phyloP scores from a whole-genome alignment of 2,888 invertebrate species.

The Drosophila percnosoma region DNA sequence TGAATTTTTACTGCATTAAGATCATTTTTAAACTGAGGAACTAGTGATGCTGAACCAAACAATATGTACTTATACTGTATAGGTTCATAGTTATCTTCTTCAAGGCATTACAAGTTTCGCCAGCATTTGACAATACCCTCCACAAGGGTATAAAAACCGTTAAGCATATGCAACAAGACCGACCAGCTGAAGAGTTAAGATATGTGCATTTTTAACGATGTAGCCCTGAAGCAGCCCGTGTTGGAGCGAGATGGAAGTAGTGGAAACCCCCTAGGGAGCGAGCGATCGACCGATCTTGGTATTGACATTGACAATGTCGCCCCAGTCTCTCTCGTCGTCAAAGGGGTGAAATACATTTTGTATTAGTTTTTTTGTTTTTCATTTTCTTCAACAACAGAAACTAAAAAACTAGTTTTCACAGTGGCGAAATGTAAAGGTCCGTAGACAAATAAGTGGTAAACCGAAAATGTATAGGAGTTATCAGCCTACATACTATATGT shows the following conservation, averaged over 20 bases:
- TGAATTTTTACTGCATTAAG: not conserved
- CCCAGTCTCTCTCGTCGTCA: slow-evolving; percentile 1
- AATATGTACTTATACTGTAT: not conserved
- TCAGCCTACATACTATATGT: not conserved
- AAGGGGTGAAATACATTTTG: slow-evolving; percentile 21
- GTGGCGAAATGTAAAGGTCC: not conserved
- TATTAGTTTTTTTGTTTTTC: not conserved
- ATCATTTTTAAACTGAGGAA: not conserved
- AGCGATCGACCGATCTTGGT: slow-evolving; percentile 52
- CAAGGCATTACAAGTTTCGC: not conserved
- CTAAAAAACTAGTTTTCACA: slow-evolving; percentile 22
- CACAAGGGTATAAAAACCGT: slow-evolving; percentile 49
- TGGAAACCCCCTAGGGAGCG: slow-evolving; percentile 11
- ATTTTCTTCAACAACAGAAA: slow-evolving; percentile 3
- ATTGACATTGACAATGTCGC: slow-evolving; percentile 74
- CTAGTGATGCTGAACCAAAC: not conserved
- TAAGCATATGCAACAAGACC: slow-evolving; percentile 66
- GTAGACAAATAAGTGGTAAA: not conserved
- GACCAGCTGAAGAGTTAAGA: slow-evolving; percentile 41
- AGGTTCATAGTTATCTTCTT: not conserved
- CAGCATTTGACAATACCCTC: not conserved
- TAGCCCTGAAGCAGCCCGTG: slow-evolving; percentile 5
- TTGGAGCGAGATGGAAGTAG: slow-evolving; percentile 20
- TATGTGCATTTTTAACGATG: slow-evolving; percentile 60
- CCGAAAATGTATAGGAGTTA: not conserved